Conservation (phyloP, 1,140 invertebrate genomes). For the Manduca sexta region DNA sequence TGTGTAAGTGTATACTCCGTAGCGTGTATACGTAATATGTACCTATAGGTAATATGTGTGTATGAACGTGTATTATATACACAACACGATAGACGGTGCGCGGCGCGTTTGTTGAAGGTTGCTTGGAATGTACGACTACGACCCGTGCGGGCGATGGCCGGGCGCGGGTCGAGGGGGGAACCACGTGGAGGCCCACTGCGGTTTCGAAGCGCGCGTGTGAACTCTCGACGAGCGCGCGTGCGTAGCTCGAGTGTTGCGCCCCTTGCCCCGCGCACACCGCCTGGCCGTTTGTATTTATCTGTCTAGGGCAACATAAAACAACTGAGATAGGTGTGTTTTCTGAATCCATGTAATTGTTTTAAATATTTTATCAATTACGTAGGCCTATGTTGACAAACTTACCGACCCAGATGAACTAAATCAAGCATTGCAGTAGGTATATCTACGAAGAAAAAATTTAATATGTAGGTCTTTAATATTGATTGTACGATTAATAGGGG, state of each 20-base stretch:
- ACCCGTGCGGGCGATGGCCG: slow-evolving; percentile 24
- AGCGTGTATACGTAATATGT: too few species aligned
- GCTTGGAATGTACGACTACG: slow-evolving; percentile 20
- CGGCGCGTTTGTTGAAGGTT: slow-evolving; percentile 51
- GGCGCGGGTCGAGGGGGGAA: slow-evolving; percentile 28
- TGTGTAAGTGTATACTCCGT: background rate
- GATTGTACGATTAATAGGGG: too few species aligned
- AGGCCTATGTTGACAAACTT: too few species aligned
- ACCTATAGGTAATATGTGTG: background rate
- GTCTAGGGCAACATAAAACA: slow-evolving; percentile 47
- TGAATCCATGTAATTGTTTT: slow-evolving; percentile 1
- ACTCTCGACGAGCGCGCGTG: slow-evolving; percentile 59
- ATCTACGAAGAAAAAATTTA: too few species aligned
- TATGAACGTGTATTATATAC: background rate
- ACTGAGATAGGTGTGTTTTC: slow-evolving; percentile 22
- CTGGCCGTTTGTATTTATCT: slow-evolving; percentile 36
- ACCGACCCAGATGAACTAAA: too few species aligned
- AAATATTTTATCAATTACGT: background rate
- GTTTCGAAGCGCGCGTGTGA: slow-evolving; percentile 52
- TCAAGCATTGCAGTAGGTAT: too few species aligned
- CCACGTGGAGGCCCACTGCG: slow-evolving; percentile 59
- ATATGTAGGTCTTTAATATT: too few species aligned
- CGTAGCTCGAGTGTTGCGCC: slow-evolving; percentile 32
- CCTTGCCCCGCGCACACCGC: slow-evolving; percentile 24
- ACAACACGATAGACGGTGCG: slow-evolving; percentile 35